phyloP scores from a whole-genome alignment of 1,140 invertebrate genomes.

The Fopius arisanus region DNA sequence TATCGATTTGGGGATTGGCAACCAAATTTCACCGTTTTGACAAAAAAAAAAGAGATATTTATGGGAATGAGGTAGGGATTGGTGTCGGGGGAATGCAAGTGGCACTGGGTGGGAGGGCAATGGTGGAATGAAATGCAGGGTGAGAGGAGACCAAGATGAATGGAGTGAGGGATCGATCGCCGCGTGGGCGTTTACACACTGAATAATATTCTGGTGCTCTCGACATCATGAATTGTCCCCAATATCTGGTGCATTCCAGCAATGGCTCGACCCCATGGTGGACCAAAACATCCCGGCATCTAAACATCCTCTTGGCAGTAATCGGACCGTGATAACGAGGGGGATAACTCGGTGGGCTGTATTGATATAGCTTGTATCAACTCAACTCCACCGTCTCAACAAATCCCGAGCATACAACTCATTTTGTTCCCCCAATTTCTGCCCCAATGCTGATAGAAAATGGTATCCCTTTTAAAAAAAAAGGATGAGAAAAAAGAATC shows the following conservation, averaged over 20 bases:
- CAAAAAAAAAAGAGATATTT: background rate
- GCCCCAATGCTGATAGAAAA: no score
- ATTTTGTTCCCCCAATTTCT: no score
- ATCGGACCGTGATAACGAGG: constrained; percentile 2
- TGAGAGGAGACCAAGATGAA: background rate
- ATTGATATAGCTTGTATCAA: background rate
- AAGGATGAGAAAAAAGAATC: no score
- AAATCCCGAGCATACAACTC: no score
- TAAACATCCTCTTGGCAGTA: constrained; percentile 20
- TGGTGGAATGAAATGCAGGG: constrained; percentile 1
- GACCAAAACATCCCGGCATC: constrained; percentile 6
- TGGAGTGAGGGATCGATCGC: background rate
- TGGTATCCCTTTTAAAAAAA: no score
- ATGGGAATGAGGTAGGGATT: background rate
- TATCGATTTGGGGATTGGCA: background rate
- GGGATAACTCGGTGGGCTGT: background rate
- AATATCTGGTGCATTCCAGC: constrained; percentile 20
- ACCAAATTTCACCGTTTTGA: background rate
- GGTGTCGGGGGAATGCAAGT: background rate
- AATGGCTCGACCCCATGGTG: background rate
- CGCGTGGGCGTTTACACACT: background rate
- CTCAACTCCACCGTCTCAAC: no score
- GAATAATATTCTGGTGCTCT: background rate
- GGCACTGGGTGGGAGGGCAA: background rate
- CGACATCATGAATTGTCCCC: constrained; percentile 6